Evolutionary conservation across 2,113 vertebrate genomes (phyloP), one percentile per base, ranked within the genome.

Genomic region (Tragulus kanchil): DNA sequence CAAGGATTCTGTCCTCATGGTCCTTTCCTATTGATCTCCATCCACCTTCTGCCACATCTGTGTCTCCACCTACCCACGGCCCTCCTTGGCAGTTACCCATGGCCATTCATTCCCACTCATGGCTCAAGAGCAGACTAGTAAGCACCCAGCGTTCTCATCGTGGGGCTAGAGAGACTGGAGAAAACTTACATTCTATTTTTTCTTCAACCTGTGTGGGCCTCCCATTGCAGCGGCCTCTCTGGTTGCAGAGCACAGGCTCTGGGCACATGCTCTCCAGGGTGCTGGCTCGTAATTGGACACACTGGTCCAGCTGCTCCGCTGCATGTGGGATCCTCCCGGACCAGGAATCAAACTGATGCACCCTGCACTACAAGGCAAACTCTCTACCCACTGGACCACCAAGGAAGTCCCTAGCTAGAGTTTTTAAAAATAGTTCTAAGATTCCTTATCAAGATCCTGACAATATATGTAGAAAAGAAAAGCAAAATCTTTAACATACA

Each of bases 141-240:
- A 71, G 87, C 59, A 50, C 26, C 67, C 25, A 25, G 11, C 21
- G 50, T 5, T 90, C 69, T 61, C 26, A 16, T 25, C 0, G 1
- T 42, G 69, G 45, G 58, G 21, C 85, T 19, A 65, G 64, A 54
- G 45, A 73, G 9, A 36, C 9, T 77, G 69, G 83, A n/a, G 78
- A 95, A 92, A 83, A n/a, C 16, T n/a, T 56, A n/a, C 2, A 0
- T 61, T 89, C 93, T 78, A 14, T 64, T 65, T 97, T 90, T 75
- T 77, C 64, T 84, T n/a, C n/a, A n/a, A n/a, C n/a, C n/a, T n/a
- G n/a, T n/a, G n/a, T n/a, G n/a, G n/a, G n/a, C n/a, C n/a, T n/a
- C n/a, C n/a, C n/a, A n/a, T n/a, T n/a, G n/a, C n/a, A n/a, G n/a
- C n/a, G n/a, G n/a, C n/a, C n/a, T n/a, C n/a, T n/a, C n/a, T n/a